A percentile compares a stretch with the other conserved stretches of the same genome.
Conservation (phyloP, 1,140 invertebrate genomes). For the Wasmannia auropunctata region DNA sequence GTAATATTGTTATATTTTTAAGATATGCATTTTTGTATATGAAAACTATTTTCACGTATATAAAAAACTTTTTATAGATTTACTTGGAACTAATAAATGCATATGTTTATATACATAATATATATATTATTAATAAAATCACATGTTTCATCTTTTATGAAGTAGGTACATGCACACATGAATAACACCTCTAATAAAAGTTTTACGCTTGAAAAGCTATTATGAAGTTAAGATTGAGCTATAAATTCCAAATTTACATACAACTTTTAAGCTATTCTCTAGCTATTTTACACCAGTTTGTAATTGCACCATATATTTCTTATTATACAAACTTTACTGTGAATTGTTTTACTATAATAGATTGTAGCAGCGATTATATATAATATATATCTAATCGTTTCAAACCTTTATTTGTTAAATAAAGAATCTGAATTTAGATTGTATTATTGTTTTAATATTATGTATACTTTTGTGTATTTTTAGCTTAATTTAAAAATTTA, state of each 20-base stretch:
- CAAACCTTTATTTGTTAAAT: not conserved
- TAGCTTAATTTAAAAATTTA: not conserved
- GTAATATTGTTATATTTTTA: not conserved
- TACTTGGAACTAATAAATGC: not conserved
- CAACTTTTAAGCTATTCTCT: conserved; percentile 52
- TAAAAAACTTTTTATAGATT: not conserved
- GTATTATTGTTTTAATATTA: not conserved
- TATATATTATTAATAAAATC: conserved; percentile 33
- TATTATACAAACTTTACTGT: conserved; percentile 20
- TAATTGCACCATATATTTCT: conserved; percentile 70
- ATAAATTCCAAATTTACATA: conserved; percentile 79
- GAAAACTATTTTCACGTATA: not conserved
- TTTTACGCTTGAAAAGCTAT: conserved; percentile 49
- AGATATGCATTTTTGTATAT: not conserved
- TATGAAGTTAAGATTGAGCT: conserved; percentile 77
- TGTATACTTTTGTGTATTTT: not conserved
- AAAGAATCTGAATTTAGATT: not conserved
- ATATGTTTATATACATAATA: not conserved
- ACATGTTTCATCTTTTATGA: not conserved
- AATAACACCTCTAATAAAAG: conserved; percentile 57
- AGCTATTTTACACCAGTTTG: conserved; percentile 61
- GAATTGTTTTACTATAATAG: conserved; percentile 1
- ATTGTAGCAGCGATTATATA: not conserved
- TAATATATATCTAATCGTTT: not conserved
- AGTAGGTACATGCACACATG: not conserved